phyloP scores from a whole-genome alignment of 2,113 vertebrate genomes.

The Origma solitaria region DNA sequence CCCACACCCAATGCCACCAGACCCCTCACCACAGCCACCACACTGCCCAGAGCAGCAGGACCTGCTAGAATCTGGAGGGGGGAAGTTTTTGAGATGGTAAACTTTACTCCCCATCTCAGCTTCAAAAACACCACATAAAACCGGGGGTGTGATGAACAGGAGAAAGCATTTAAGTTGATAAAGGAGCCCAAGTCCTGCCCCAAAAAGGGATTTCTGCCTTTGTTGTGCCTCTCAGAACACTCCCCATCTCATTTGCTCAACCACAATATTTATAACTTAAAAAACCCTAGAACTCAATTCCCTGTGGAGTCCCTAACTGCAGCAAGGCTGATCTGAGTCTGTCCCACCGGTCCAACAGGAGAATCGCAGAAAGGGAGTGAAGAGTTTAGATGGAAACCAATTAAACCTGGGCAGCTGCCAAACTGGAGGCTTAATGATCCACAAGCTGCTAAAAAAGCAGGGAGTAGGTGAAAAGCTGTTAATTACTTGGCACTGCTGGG shows the following conservation, averaged over 20 bases:
- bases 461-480: neutral
- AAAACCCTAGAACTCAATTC: neutral
- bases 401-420: neutral
- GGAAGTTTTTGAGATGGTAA: neutral
- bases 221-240: neutral
- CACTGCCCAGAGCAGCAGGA: neutral
- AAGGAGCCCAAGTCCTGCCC: neutral
- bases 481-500: neutral
- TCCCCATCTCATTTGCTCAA: neutral
- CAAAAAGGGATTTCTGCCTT: neutral
- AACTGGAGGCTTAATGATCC: neutral
- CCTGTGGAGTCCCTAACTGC: neutral
- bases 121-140: neutral
- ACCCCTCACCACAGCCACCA: neutral
- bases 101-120: neutral
- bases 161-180: neutral
- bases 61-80: neutral
- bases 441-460: neutral
- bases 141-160: rapidly evolving
- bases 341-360: neutral
- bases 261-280: neutral
- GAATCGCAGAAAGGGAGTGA: neutral
- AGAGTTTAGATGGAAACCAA: neutral
- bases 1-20: neutral
- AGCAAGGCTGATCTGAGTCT: neutral